phyloP scores from a whole-genome alignment of 2,888 invertebrate species.

The Meloe dianella region DNA sequence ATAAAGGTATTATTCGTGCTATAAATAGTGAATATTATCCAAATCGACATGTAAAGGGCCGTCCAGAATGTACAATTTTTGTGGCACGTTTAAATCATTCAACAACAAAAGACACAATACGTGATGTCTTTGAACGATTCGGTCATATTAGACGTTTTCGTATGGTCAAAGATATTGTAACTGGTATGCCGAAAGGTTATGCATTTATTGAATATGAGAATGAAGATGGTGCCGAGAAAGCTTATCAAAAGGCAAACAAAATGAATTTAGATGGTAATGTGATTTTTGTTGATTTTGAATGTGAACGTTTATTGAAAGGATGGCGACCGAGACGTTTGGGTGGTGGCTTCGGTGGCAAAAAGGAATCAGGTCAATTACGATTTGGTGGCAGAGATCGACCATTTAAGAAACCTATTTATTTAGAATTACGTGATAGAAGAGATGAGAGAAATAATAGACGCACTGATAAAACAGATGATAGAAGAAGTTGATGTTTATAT shows the following conservation, averaged over 20 bases:
- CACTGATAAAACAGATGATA: not conserved
- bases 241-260: conserved; percentile 67
- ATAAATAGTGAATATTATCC: conserved; percentile 70
- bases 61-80: conserved; percentile 76
- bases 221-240: conserved; percentile 66
- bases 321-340: conserved; percentile 88
- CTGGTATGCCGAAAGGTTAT: conserved; percentile 78
- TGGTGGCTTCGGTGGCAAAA: conserved; percentile 86
- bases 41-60: conserved; percentile 70
- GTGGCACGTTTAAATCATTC: conserved; percentile 74
- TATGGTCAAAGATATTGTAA: conserved; percentile 80
- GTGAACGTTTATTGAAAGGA: conserved; percentile 71
- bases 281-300: conserved; percentile 80
- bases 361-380: conserved; percentile 85
- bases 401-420: conserved; percentile 69
- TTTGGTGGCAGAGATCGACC: conserved; percentile 85
- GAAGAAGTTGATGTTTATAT: not conserved
- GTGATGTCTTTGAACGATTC: conserved; percentile 66
- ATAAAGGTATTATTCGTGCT: conserved; percentile 77
- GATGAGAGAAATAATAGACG: conserved; percentile 22
- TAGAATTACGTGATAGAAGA: conserved; percentile 51
- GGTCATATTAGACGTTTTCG: conserved; percentile 70
- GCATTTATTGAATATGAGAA: conserved; percentile 84
- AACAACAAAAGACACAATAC: conserved; percentile 67
- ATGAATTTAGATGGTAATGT: conserved; percentile 70